A percentile compares a stretch with the other conserved stretches of the same genome.
phyloP scores from a whole-genome alignment of 2,113 vertebrate genomes.

The Oncorhynchus tshawytscha region DNA sequence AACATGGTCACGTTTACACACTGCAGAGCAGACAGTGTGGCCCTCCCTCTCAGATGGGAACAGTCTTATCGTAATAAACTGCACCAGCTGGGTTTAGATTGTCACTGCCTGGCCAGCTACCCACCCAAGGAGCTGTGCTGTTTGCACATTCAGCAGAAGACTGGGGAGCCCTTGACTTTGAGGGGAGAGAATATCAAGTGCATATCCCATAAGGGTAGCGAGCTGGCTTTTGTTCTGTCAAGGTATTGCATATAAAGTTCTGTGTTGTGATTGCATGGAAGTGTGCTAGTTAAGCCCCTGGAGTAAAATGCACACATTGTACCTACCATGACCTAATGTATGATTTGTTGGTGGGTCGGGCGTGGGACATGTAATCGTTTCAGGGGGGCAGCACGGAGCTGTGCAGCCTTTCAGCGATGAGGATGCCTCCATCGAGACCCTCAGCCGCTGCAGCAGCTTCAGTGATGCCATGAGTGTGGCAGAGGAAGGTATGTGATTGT shows the following conservation, averaged over 20 bases:
- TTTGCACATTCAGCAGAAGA: background rate
- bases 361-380: background rate
- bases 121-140: background rate
- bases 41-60: background rate
- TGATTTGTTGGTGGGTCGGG: no score
- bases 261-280: no score
- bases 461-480: conserved; percentile 88
- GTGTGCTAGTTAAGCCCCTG: no score
- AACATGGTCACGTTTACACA: background rate
- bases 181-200: background rate
- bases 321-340: no score
- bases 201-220: background rate
- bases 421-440: conserved; percentile 94
- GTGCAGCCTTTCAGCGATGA: conserved; percentile 97
- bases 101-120: background rate
- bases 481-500: conserved; percentile 81
- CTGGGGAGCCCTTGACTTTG: background rate
- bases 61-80: background rate
- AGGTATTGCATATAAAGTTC: no score
- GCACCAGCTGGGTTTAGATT: background rate
- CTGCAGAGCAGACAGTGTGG: background rate
- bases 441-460: conserved; percentile 97
- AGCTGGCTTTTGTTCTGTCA: no score
- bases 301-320: no score
- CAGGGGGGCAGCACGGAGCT: conserved; percentile 86